Base-by-base conservation (phyloP, 92 coral and sea anemone species). In the Bergia sp. region DNA sequence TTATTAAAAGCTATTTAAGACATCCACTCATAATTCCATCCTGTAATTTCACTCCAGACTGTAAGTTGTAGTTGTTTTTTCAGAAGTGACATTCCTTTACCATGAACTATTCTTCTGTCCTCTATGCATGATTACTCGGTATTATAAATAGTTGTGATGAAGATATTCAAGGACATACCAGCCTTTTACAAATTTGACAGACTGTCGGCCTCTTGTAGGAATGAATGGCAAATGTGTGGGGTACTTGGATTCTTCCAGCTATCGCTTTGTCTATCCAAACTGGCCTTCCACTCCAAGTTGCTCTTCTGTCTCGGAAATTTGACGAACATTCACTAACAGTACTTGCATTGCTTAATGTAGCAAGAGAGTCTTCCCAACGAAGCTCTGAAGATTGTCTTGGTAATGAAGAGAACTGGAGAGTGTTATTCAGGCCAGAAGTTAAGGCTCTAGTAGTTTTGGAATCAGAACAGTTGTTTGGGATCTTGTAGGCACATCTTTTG, bases 401-500 rank as follows among this genome's bases (percentile, higher is more conserved):
- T 37, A 95, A 89, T 7, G 95, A 83, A 38, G 86, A 87, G 13
- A 85, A 67, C 10, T 92, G 94, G 20, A 90, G 86, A 15, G 94
- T 55, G 76, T 79, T 88, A 75, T 89, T 93, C 58, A 87, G 87
- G 36, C 85, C 85, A 15, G 91, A 82, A 18, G 90, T 86, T 44
- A 84, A 74, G 0, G 65, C 79, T 71, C 37, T 84, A 4, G 78
- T 84, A 23, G 87, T 91, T 71, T 91, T 95, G 83, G 95, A 94
- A 76, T 95, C 99, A 15, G 98, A 95, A 87, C 99, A 96, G 86
- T 96, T 96, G 82, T 96, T 96, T 79, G 97, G 98, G 57, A 96
- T 96, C 79, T 94, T 95, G 93, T 92, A 96, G 2, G 99, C 99
- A 89, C 99, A 96, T 81, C 94, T 91, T 82, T 96, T 96, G 96